Evolutionary conservation across 2,797 vertebrate genomes (phyloP).

Genomic region (Sylvilagus floridanus): DNA sequence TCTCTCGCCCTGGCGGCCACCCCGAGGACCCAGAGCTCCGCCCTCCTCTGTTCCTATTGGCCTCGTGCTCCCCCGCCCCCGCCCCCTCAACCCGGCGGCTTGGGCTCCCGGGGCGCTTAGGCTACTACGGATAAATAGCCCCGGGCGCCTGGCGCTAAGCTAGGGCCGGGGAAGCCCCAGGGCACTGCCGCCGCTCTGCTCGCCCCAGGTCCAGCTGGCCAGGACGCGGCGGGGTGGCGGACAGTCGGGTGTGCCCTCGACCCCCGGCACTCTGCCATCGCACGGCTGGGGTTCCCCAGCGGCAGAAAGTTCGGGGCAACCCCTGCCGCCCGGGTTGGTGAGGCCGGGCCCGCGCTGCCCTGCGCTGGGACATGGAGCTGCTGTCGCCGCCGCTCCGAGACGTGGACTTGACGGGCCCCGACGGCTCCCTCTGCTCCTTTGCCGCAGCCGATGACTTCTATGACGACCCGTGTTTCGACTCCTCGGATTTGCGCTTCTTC

Average conservation of each 20-base stretch:
- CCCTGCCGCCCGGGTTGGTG: neutral
- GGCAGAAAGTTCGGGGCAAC: conserved; percentile 25
- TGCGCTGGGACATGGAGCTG: conserved; percentile 72
- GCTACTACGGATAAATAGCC: conserved; percentile 78
- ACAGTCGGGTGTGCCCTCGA: neutral
- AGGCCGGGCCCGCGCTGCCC: neutral
- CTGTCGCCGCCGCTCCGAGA: conserved; percentile 71
- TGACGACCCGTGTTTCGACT: conserved; percentile 97
- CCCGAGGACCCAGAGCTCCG: conserved; percentile 73
- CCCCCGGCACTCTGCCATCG: neutral
- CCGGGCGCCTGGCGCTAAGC: neutral
- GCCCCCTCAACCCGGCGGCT: neutral
- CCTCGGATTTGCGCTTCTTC: conserved; percentile 97
- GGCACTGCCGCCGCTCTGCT: neutral
- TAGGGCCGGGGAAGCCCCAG: conserved; percentile 61
- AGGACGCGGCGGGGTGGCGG: neutral
- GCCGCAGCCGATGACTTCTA: conserved; percentile 94
- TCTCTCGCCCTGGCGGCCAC: conserved; percentile 43
- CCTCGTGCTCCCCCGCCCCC: conserved; percentile 72
- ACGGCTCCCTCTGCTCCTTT: conserved; percentile 95
- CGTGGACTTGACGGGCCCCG: conserved; percentile 89
- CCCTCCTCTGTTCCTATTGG: conserved; percentile 79
- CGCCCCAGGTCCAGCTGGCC: neutral
- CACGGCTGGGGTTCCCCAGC: neutral
- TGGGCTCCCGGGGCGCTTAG: neutral